Evolutionary conservation across 1,140 invertebrate species (phyloP).

Genomic region (Drosophila navojoa): DNA sequence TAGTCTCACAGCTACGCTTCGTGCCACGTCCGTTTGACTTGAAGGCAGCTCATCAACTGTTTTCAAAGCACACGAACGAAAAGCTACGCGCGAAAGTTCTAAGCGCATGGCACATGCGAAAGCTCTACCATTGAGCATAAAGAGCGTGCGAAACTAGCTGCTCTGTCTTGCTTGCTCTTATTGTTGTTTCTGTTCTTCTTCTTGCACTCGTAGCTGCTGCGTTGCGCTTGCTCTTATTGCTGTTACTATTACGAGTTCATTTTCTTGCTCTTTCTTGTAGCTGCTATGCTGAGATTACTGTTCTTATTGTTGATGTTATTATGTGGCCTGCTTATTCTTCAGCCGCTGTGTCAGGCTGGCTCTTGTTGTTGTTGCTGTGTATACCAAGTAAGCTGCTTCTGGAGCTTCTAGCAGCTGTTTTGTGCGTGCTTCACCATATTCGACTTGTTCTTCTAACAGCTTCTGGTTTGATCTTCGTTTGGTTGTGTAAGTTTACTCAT

Average conservation of each 20-base stretch:
- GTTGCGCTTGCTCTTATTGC: neutral
- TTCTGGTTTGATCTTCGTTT: neutral
- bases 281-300: too few species aligned
- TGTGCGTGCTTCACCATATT: neutral
- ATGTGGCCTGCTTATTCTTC: too few species aligned
- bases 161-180: conserved; percentile 2
- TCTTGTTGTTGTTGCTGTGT: neutral
- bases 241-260: too few species aligned
- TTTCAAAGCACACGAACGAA: conserved; percentile 51
- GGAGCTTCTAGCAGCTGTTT: neutral
- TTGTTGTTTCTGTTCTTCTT: neutral
- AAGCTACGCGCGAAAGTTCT: conserved; percentile 61
- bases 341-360: neutral
- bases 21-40: conserved; percentile 61
- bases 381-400: neutral
- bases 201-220: neutral
- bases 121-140: conserved; percentile 46
- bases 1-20: conserved; percentile 33
- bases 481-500: neutral
- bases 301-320: too few species aligned
- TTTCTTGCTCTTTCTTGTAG: too few species aligned
- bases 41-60: conserved; percentile 75
- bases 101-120: conserved; percentile 54
- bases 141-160: conserved; percentile 28
- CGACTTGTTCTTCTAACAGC: neutral